phyloP scores from a whole-genome alignment of 2,888 invertebrate species.

The Archips crataeganus region DNA sequence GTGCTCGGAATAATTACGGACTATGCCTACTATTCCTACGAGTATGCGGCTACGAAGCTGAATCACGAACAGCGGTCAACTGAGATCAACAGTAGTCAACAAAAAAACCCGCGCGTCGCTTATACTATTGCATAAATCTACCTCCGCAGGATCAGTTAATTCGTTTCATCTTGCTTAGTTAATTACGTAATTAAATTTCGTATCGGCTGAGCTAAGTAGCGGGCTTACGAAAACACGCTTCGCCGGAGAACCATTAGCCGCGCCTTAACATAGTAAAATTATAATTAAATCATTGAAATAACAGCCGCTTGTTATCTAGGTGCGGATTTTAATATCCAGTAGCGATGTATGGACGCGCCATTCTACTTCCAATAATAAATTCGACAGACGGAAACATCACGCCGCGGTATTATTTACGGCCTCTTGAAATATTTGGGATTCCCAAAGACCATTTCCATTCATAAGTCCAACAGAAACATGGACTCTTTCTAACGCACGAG shows the following conservation, averaged over 20 bases:
- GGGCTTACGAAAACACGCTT: conserved; percentile 40
- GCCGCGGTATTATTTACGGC: conserved; percentile 83
- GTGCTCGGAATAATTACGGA: conserved; percentile 80
- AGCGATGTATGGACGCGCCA: conserved; percentile 71
- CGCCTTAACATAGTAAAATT: conserved; percentile 53
- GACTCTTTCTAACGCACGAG: conserved; percentile 75
- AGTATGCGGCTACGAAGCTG: conserved; percentile 64
- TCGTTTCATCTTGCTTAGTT: conserved; percentile 27
- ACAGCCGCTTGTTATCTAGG: conserved; percentile 57
- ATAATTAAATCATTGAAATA: conserved; percentile 58
- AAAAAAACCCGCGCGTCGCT: conserved; percentile 46
- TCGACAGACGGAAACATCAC: conserved; percentile 83
- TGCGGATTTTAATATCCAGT: conserved; percentile 76
- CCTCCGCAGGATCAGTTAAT: conserved; percentile 20
- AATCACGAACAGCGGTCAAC: conserved; percentile 67
- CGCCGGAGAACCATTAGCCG: conserved; percentile 40
- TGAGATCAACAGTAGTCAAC: conserved; percentile 52
- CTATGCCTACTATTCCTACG: conserved; percentile 48
- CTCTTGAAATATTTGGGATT: conserved; percentile 83
- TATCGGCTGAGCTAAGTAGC: conserved; percentile 24
- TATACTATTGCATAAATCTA: conserved; percentile 7
- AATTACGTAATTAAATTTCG: conserved; percentile 37
- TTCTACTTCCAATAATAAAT: conserved; percentile 77
- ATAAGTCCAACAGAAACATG: conserved; percentile 74
- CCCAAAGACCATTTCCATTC: conserved; percentile 85